phyloP scores from a whole-genome alignment of 1,140 invertebrate species.

The Acromyrmex heyeri region DNA sequence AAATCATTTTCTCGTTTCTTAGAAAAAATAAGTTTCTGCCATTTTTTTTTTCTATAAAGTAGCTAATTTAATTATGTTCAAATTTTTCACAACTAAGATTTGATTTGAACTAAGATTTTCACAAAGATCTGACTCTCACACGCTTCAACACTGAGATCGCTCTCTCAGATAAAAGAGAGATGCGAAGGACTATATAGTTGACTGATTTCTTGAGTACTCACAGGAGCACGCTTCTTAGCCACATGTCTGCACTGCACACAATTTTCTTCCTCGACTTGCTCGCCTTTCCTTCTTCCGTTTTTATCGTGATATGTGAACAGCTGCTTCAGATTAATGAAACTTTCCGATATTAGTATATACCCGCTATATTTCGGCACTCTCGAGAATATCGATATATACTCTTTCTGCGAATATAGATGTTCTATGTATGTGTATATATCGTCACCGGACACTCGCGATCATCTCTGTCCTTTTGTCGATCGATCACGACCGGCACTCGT shows the following conservation, averaged over 20 bases:
- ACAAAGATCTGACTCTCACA: slow-evolving; percentile 18
- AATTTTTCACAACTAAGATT: slow-evolving; percentile 18
- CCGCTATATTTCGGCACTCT: slow-evolving; percentile 50
- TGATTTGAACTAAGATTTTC: not conserved
- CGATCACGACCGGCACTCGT: slow-evolving; percentile 68
- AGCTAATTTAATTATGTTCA: not conserved
- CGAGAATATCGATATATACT: slow-evolving; percentile 50
- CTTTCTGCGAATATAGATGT: slow-evolving; percentile 49
- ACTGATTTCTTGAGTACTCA: slow-evolving; percentile 78
- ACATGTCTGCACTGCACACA: slow-evolving; percentile 83
- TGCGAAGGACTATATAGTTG: not conserved
- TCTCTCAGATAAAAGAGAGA: slow-evolving; percentile 8
- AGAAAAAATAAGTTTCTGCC: not conserved
- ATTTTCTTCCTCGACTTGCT: slow-evolving; percentile 66
- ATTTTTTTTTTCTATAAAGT: not conserved
- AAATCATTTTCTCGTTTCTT: not conserved
- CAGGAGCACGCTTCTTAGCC: slow-evolving; percentile 81
- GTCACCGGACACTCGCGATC: slow-evolving; percentile 81
- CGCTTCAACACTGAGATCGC: not conserved
- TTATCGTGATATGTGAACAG: slow-evolving; percentile 4
- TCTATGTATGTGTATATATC: slow-evolving; percentile 47
- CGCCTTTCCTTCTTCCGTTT: slow-evolving; percentile 68
- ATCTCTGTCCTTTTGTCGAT: slow-evolving; percentile 72
- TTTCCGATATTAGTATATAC: not conserved
- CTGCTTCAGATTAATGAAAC: slow-evolving; percentile 25